phyloP scores from a whole-genome alignment of 1,140 invertebrate species.

The Papilio xuthus region DNA sequence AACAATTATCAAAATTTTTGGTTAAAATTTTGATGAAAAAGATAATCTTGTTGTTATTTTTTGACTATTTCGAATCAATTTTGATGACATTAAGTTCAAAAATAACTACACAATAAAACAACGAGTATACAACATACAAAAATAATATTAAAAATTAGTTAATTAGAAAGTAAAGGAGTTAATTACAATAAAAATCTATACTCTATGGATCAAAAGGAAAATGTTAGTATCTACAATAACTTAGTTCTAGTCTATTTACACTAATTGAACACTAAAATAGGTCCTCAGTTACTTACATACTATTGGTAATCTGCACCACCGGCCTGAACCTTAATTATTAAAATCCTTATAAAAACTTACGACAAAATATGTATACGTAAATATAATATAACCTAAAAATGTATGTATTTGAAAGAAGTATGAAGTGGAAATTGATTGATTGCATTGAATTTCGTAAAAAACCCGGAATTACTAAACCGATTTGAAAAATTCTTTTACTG shows the following conservation, averaged over 20 bases:
- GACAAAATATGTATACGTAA: slow-evolving; percentile 35
- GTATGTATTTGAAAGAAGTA: background rate
- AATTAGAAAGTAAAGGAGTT: background rate
- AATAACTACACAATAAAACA: too few relatives aligned
- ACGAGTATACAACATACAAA: too few relatives aligned
- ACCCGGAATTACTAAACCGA: too few relatives aligned
- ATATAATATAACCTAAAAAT: slow-evolving; percentile 43
- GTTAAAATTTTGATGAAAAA: too few relatives aligned
- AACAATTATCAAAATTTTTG: background rate
- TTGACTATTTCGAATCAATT: too few relatives aligned
- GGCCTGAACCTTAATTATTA: slow-evolving; percentile 59
- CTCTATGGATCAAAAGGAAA: background rate
- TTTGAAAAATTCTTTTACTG: too few relatives aligned
- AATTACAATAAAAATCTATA: background rate
- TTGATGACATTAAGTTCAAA: too few relatives aligned
- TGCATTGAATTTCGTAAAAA: too few relatives aligned
- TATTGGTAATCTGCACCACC: slow-evolving; percentile 81
- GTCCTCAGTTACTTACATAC: slow-evolving; percentile 58
- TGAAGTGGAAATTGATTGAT: too few relatives aligned
- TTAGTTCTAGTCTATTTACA: slow-evolving; percentile 52
- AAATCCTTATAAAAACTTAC: slow-evolving; percentile 44
- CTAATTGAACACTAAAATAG: slow-evolving; percentile 75
- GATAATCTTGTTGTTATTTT: too few relatives aligned
- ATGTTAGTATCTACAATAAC: slow-evolving; percentile 40
- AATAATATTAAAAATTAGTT: background rate